Conservation (phyloP, 2,797 vertebrate genomes). For the Lutjanus argentimaculatus region DNA sequence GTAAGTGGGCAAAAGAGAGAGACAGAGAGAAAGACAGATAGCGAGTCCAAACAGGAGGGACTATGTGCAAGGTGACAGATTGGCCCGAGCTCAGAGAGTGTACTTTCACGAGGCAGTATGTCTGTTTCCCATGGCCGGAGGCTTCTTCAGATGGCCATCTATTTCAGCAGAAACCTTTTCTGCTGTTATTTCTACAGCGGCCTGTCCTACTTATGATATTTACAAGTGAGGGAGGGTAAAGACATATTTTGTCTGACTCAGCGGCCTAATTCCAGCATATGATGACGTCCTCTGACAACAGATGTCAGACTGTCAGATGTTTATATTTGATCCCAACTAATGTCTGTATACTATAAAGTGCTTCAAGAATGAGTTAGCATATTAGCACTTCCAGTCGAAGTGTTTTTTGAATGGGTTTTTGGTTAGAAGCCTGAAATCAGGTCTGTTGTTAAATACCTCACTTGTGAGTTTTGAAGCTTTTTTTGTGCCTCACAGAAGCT, state of each 20-base stretch:
- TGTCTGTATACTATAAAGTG: not conserved
- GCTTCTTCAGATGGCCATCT: slow-evolving; percentile 63
- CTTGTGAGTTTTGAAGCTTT: too few relatives aligned
- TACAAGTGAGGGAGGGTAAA: slow-evolving; percentile 14
- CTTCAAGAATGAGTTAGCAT: too few relatives aligned
- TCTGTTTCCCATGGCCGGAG: slow-evolving; percentile 49
- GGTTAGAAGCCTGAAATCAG: too few relatives aligned
- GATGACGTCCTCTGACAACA: not conserved
- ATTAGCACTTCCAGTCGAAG: too few relatives aligned
- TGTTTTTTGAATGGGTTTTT: too few relatives aligned
- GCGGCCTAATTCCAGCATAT: not conserved
- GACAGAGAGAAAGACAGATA: slow-evolving; percentile 34
- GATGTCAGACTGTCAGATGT: slow-evolving; percentile 6
- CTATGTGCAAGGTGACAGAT: slow-evolving; percentile 61
- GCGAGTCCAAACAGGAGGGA: slow-evolving; percentile 41
- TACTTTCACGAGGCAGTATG: slow-evolving; percentile 53
- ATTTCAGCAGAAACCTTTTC: slow-evolving; percentile 33
- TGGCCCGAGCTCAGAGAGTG: slow-evolving; percentile 50
- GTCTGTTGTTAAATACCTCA: too few relatives aligned
- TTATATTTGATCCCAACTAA: not conserved
- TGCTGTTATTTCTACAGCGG: slow-evolving; percentile 17
- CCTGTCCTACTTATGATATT: slow-evolving; percentile 34
- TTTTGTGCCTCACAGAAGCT: too few relatives aligned
- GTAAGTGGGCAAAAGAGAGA: slow-evolving; percentile 15
- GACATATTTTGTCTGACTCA: slow-evolving; percentile 15